Base-by-base conservation (phyloP, 92 coral and sea anemone genomes). In the Palythoa grandiflora region DNA sequence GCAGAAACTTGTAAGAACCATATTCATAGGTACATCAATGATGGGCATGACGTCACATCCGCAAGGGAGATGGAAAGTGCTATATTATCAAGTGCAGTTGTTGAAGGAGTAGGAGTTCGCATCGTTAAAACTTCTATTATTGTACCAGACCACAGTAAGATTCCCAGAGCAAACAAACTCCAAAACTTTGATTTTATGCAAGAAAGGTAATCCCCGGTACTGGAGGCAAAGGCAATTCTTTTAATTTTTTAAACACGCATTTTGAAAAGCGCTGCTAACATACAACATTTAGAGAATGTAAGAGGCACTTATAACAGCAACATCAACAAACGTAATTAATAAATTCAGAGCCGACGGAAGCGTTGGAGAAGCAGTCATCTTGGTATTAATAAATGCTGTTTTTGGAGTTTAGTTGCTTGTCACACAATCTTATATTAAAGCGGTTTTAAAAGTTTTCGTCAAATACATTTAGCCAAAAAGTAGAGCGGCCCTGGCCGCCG, bases 1-100 rank as follows among this genome's bases (percentile, higher is more conserved):
- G 84, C 91, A 36, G 91, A 91, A 50, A 77, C 89, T n/a, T 55
- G 89, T 28, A 88, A 91, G 65, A 80, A 78, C 61, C 91, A 91
- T 50, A 86, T 85, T 20, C 78, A 75, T 14, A 73, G 83, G 19
- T 84, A 79, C 57, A 63, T 91, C 59, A 77, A 91, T 74, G 88
- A 91, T 68, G 89, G 88, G 10, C 76, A 91, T 66, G 89, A 91
- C 53, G 83, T 84, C 51, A 85, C 59, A 17, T 84, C 88, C 28
- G 68, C 80, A 1, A 17, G 73, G 17, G 83, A 91, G 52, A 83
- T 89, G 89, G 83, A 86, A 71, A 39, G 59, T 38, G 92, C 94
- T 54, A 89, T 89, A 2, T 57, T 76, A 14, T 91, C 89, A 63
- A 88, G 79, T 78, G 91, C 84, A 77, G 91, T 91, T 44, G 89